Evolutionary conservation across 2,113 vertebrate genomes (phyloP), one percentile per base, ranked within the genome.

Genomic region (Sapayoa aenigma): DNA sequence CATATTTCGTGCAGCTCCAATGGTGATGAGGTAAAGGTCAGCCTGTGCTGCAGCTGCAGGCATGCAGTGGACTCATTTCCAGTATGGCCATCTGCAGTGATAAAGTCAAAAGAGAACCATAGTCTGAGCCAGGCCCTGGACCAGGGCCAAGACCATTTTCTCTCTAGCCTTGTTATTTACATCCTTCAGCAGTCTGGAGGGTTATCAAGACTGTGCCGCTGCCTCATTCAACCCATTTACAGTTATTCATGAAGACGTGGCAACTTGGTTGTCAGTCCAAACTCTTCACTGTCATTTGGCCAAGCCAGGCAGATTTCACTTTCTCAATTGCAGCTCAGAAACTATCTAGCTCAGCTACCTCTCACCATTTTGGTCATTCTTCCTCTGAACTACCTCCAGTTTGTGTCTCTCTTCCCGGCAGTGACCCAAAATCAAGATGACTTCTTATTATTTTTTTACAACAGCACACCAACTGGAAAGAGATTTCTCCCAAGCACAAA

Each of bases 281-380:
- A 55, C 42, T 78, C 79, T 75, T 90, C 75, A 24, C n/a, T 87
- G 75, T 87, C 59, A 58, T 69, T 88, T 94, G 63, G 42, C 72
- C 76, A 95, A 86, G 56, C 75, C 6, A 7, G 56, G 42, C 52
- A 89, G 52, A 52, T 90, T 92, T 86, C 53, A 52, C 47, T 77
- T 81, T 91, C 76, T 95, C 35, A 79, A 20, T 4, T 93, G 83
- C 86, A 94, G 76, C 35, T 74, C 72, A 74, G 86, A 90, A 95
- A 92, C 63, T 60, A 80, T 35, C 86, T 59, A 89, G 72, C 65
- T 94, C 79, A 86, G 41, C 49, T 55, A 76, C 35, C 50, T 87
- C 72, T 87, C 42, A 41, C 94, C 42, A 92, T 81, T 96, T 95
- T 91, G 78, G 62, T 90, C 67, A 83, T 62, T 73, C 68, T 93